Conservation (phyloP, 2,797 vertebrate species). For the Phrynocephalus vlangalii region DNA sequence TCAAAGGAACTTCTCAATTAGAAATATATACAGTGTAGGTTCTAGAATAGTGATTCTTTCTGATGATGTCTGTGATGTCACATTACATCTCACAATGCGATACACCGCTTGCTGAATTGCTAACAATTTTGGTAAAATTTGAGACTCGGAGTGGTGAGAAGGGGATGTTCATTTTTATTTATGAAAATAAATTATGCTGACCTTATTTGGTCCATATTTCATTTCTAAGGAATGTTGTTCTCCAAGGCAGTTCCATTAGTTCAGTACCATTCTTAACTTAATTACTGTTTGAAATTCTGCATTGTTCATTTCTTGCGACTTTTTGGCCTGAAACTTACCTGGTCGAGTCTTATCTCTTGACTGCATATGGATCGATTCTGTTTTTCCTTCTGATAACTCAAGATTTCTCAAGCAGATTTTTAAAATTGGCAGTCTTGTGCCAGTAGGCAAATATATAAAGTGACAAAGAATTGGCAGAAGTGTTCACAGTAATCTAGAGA, state of each 20-base stretch:
- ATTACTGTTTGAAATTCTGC: no score
- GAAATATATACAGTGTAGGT: not conserved
- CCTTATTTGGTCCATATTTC: not conserved
- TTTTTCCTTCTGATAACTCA: not conserved
- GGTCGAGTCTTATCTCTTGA: no score
- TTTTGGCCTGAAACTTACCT: not conserved
- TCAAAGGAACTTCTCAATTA: not conserved
- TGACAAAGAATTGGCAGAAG: not conserved
- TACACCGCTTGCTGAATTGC: not conserved
- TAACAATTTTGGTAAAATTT: not conserved
- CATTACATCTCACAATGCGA: no score
- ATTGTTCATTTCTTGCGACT: not conserved
- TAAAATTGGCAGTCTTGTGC: not conserved
- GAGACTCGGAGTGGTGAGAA: not conserved
- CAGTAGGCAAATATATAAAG: not conserved
- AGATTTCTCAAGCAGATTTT: no score
- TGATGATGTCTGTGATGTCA: not conserved
- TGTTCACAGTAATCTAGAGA: not conserved
- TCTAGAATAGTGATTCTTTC: not conserved
- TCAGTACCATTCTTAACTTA: not conserved
- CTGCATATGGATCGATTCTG: not conserved
- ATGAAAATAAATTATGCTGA: not conserved
- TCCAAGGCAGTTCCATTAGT: not conserved
- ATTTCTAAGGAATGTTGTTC: not conserved
- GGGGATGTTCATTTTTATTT: not conserved